phyloP scores from a whole-genome alignment of 2,888 invertebrate genomes.

The Peribatodes rhomboidaria region DNA sequence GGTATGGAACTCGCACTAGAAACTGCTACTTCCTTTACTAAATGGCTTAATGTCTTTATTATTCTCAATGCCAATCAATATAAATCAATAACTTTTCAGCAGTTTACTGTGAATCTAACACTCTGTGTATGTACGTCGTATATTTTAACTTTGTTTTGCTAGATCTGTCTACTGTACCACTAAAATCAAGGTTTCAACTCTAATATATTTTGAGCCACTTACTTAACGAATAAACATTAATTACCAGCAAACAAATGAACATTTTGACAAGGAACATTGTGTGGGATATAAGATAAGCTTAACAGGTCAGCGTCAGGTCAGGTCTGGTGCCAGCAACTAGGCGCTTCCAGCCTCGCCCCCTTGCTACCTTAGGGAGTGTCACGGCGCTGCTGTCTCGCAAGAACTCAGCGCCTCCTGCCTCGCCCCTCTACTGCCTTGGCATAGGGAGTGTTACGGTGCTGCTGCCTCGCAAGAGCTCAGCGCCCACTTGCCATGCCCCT shows the following conservation, averaged over 20 bases:
- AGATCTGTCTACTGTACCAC: not conserved
- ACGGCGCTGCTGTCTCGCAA: slow-evolving; percentile 1
- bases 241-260: not conserved
- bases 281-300: not conserved
- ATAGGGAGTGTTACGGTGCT: not conserved
- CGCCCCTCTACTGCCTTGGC: not conserved
- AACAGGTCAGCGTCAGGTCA: too few species aligned
- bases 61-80: too few species aligned
- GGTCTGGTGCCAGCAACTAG: too few species aligned
- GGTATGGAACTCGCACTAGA: not conserved
- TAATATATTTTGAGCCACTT: not conserved
- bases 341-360: not conserved
- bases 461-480: slow-evolving; percentile 5
- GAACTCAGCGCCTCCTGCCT: not conserved
- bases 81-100: not conserved
- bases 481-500: not conserved
- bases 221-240: not conserved
- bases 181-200: not conserved
- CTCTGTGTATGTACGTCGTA: not conserved
- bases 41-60: not conserved
- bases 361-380: not conserved
- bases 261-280: not conserved
- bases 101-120: slow-evolving; percentile 2
- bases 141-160: not conserved
- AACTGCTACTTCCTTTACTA: not conserved